Conservation (phyloP, 30 jellyfish, hydroid and myxozoan genomes). For the Chironex yamaguchii region DNA sequence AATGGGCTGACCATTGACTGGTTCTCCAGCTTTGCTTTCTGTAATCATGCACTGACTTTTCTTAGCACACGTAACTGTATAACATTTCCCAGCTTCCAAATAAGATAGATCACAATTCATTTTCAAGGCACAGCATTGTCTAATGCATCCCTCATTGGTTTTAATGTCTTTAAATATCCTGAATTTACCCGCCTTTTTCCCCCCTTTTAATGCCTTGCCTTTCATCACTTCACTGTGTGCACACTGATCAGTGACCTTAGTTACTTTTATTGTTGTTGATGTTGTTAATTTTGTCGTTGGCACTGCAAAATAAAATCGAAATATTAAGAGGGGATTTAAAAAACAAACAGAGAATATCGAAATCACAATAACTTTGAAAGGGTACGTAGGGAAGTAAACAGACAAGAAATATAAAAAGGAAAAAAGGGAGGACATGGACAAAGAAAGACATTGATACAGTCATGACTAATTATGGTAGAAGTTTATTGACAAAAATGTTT, state of each 20-base stretch:
- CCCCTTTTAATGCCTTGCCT: conserved; percentile 81
- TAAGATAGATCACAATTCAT: conserved; percentile 89
- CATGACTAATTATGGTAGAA: too few relatives aligned
- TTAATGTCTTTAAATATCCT: conserved; percentile 63
- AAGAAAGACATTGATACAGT: too few relatives aligned
- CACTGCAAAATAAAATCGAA: too few relatives aligned
- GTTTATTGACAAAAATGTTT: too few relatives aligned
- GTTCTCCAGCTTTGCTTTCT: conserved; percentile 44
- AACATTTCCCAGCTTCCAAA: conserved; percentile 94
- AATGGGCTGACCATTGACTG: conserved; percentile 67
- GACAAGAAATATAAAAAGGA: too few relatives aligned
- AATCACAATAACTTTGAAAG: too few relatives aligned
- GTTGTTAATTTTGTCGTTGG: neutral
- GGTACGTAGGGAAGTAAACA: too few relatives aligned
- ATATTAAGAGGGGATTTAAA: too few relatives aligned
- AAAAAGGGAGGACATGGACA: too few relatives aligned
- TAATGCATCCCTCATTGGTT: conserved; percentile 78
- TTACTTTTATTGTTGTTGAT: neutral
- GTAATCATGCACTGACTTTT: conserved; percentile 88
- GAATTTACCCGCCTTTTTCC: conserved; percentile 95
- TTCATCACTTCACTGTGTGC: conserved; percentile 58
- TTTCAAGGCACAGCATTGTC: conserved; percentile 81
- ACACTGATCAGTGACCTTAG: neutral
- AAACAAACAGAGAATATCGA: too few relatives aligned
- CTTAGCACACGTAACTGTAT: conserved; percentile 71